Evolutionary conservation across 1,140 invertebrate genomes (phyloP).

Genomic region (Cotesia chilonis): DNA sequence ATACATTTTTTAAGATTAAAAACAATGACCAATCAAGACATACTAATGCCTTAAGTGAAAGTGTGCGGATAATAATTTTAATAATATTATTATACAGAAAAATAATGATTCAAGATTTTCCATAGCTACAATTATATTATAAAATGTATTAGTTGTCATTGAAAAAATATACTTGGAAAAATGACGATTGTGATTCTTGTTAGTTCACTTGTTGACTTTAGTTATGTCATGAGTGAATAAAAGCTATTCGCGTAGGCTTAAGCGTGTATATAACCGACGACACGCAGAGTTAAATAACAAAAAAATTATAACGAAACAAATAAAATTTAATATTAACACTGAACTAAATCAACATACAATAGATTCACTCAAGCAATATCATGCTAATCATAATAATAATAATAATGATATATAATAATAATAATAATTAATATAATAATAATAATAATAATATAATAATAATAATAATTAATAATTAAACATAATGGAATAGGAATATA

Average conservation of each 20-base stretch:
- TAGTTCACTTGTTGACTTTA: background rate
- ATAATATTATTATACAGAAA: too few species aligned
- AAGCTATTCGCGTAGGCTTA: constrained; percentile 1
- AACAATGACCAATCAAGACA: too few species aligned
- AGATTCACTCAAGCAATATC: constrained; percentile 62
- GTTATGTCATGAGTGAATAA: constrained; percentile 8
- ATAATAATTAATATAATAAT: constrained; percentile 49
- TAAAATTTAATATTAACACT: constrained; percentile 68
- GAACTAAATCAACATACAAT: constrained; percentile 60
- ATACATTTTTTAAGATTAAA: too few species aligned
- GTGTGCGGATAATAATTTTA: too few species aligned
- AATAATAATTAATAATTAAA: too few species aligned
- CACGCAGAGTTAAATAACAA: constrained; percentile 60
- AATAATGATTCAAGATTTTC: too few species aligned
- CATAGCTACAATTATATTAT: too few species aligned
- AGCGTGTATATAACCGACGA: constrained; percentile 52
- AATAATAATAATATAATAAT: constrained; percentile 22
- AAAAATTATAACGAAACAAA: constrained; percentile 65
- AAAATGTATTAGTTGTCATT: too few species aligned
- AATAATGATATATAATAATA: constrained; percentile 39
- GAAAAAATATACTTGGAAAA: too few species aligned
- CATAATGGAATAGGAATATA: too few species aligned
- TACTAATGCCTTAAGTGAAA: too few species aligned
- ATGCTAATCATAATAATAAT: constrained; percentile 53
- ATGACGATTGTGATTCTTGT: background rate